A percentile compares a stretch with the other conserved stretches of the same genome.
These are phyloP conservation scores for Exephanes ischioxanthus DNA, from an alignment of 2,888 invertebrate genomes.

Conservation along the genomic window DNA sequence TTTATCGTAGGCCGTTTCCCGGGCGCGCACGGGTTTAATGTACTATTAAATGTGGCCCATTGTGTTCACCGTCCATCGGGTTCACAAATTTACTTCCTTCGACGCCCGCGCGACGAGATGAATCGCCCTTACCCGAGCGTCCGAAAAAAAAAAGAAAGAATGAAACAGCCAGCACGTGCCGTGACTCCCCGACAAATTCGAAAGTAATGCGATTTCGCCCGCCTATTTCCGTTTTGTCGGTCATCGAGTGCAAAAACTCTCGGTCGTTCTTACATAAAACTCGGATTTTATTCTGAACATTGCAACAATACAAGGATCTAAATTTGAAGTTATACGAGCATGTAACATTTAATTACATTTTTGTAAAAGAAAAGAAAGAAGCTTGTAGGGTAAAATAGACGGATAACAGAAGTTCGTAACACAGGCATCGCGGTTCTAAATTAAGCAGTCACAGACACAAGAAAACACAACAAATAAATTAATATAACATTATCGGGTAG, in stretches of 20 bases:
- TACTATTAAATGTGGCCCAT: conserved; percentile 84
- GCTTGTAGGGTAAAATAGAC: too few relatives aligned
- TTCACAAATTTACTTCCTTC: conserved; percentile 82
- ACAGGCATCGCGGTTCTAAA: too few relatives aligned
- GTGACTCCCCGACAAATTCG: conserved; percentile 74
- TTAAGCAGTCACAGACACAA: too few relatives aligned
- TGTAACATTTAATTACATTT: too few relatives aligned
- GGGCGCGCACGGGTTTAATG: conserved; percentile 78
- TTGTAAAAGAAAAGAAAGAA: too few relatives aligned
- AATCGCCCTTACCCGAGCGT: conserved; percentile 40
- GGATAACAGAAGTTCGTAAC: too few relatives aligned
- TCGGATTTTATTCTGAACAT: conserved; percentile 55
- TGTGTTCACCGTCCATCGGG: conserved; percentile 80
- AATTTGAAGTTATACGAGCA: neutral
- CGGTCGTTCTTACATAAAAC: neutral
- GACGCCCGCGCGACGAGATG: conserved; percentile 62
- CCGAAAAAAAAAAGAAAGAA: conserved; percentile 50
- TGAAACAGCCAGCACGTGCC: conserved; percentile 76
- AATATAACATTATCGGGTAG: too few relatives aligned
- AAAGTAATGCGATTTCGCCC: conserved; percentile 78
- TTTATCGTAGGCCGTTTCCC: conserved; percentile 66
- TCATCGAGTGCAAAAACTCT: conserved; percentile 64
- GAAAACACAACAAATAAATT: too few relatives aligned
- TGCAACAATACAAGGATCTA: conserved; percentile 37
- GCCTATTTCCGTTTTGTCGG: conserved; percentile 67